A percentile compares a stretch with the other conserved stretches of the same genome.
Evolutionary conservation across 2,797 vertebrate species (phyloP).

Genomic region (Triplophysa bombifrons): DNA sequence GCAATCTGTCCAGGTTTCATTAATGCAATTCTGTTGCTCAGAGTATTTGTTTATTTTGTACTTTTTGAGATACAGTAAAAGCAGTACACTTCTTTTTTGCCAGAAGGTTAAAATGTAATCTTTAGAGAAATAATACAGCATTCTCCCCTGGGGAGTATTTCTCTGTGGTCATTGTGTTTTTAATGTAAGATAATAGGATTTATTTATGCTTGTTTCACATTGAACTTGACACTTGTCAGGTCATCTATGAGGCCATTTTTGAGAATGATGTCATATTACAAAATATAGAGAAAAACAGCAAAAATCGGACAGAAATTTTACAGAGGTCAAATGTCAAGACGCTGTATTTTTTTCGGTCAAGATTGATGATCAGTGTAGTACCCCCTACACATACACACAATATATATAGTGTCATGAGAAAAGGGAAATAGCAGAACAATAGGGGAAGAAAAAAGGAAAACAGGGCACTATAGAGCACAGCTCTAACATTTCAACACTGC

Average conservation of each 20-base stretch:
- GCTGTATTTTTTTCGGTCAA: conserved; percentile 3
- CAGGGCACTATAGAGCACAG: not conserved
- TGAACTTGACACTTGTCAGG: conserved; percentile 14
- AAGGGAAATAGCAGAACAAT: not conserved
- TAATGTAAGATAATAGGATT: conserved; percentile 24
- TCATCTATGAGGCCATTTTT: conserved; percentile 37
- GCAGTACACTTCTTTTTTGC: not conserved
- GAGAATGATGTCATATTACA: conserved; percentile 30
- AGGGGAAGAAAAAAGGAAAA: not conserved
- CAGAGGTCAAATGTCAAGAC: conserved; percentile 49
- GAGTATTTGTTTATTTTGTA: not conserved
- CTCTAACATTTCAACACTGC: conserved; percentile 6
- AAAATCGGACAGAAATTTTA: not conserved
- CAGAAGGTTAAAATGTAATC: not conserved
- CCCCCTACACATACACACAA: not conserved
- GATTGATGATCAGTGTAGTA: conserved; percentile 41
- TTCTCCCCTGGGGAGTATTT: not conserved
- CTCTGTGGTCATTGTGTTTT: not conserved
- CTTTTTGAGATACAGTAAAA: conserved; percentile 2
- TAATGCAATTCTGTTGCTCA: not conserved
- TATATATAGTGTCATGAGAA: not conserved
- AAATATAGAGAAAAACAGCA: not conserved
- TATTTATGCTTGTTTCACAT: conserved; percentile 23
- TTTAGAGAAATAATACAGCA: conserved; percentile 9
- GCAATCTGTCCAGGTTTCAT: conserved; percentile 1